phyloP scores from a whole-genome alignment of 2,797 vertebrate species.

The Smutsia temminckii region DNA sequence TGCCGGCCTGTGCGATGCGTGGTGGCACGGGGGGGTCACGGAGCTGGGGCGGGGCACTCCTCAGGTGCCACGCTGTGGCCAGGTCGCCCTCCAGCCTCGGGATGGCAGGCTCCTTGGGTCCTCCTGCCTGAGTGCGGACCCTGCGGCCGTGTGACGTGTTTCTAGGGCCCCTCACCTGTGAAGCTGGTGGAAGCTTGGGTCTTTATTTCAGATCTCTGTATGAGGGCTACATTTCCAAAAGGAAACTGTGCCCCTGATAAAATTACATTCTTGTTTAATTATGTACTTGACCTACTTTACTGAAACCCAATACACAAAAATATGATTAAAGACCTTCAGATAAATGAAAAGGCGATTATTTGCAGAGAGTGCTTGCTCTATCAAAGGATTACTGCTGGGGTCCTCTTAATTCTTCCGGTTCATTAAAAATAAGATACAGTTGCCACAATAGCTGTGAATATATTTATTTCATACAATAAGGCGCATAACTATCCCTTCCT shows the following conservation, averaged over 20 bases:
- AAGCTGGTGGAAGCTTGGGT: neutral
- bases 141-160: rapidly evolving
- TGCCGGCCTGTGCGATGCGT: rapidly evolving
- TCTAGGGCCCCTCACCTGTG: rapidly evolving
- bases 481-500: neutral
- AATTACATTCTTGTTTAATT: neutral
- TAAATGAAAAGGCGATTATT: neutral
- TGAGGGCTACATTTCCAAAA: neutral
- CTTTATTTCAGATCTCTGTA: neutral
- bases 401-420: neutral
- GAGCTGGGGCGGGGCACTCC: no score
- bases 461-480: conserved; percentile 1
- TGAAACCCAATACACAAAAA: neutral
- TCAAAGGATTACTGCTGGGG: neutral
- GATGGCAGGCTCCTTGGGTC: neutral
- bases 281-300: neutral
- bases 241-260: neutral
- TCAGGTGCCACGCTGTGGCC: neutral
- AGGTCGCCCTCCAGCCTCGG: rapidly evolving
- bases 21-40: rapidly evolving
- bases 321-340: neutral
- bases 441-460: neutral
- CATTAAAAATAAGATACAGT: neutral
- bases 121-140: neutral
- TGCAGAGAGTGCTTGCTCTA: neutral